Percentiles rank a stretch among this genome's conserved stretches.
Evolutionary conservation across 2,888 invertebrate species (phyloP).

Genomic region (Harmothoe impar): DNA sequence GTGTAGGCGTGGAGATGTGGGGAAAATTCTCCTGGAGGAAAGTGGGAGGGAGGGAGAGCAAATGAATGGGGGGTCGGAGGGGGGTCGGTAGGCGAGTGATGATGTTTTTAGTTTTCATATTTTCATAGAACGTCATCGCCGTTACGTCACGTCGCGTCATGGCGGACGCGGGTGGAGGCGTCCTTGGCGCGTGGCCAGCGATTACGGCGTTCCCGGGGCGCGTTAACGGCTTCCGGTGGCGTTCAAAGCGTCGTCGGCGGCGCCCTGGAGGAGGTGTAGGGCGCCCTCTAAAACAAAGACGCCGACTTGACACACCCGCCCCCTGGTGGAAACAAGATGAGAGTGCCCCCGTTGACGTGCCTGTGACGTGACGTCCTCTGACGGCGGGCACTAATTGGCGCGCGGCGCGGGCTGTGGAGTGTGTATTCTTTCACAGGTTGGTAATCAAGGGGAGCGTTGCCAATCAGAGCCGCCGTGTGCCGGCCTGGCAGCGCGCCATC

Average conservation of each 20-base stretch:
- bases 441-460: constrained; percentile 13
- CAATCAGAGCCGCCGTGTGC: constrained; percentile 54
- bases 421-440: constrained; percentile 59
- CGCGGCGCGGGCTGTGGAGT: neutral
- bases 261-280: neutral
- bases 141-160: neutral
- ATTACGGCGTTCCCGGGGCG: neutral
- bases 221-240: neutral
- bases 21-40: too few relatives aligned
- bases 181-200: neutral
- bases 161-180: neutral
- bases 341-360: constrained; percentile 13
- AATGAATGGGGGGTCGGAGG: neutral
- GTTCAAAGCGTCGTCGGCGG: neutral
- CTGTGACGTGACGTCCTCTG: neutral
- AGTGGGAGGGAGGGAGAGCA: too few relatives aligned
- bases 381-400: constrained; percentile 30
- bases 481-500: constrained; percentile 21
- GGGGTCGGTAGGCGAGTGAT: neutral
- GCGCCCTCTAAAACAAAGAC: constrained; percentile 36
- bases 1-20: neutral
- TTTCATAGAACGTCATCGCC: too few relatives aligned
- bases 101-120: neutral
- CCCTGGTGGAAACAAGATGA: constrained; percentile 36
- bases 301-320: constrained; percentile 29